Conservation (phyloP, 2,888 invertebrate species). For the Oscheius myriophilus region DNA sequence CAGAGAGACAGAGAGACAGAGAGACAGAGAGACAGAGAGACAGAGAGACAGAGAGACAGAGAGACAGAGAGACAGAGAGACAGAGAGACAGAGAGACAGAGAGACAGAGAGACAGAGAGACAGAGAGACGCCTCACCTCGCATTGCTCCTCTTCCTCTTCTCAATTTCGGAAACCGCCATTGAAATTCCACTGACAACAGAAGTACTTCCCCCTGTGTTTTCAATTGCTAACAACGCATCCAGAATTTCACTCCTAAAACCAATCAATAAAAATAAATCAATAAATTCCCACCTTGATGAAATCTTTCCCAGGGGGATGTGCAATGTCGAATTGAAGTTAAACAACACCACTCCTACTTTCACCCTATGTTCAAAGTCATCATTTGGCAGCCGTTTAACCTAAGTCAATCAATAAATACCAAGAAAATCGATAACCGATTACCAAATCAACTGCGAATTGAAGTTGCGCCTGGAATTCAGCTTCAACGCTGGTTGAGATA, state of each 20-base stretch:
- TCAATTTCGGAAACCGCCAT: slow-evolving; percentile 53
- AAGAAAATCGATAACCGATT: not conserved
- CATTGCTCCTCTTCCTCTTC: slow-evolving; percentile 38
- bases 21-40: too few relatives aligned
- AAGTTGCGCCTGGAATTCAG: slow-evolving; percentile 56
- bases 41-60: not conserved
- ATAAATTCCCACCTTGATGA: slow-evolving; percentile 1
- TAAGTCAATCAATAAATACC: slow-evolving; percentile 15
- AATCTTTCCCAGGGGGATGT: slow-evolving; percentile 11
- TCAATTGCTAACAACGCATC: slow-evolving; percentile 44
- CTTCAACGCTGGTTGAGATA: slow-evolving; percentile 59
- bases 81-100: not conserved
- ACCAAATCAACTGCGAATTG: slow-evolving; percentile 60
- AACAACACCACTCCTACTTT: slow-evolving; percentile 57
- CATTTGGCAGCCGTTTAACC: slow-evolving; percentile 53
- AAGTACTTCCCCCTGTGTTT: slow-evolving; percentile 51
- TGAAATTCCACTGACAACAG: slow-evolving; percentile 53
- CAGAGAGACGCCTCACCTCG: slow-evolving; percentile 32
- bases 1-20: too few relatives aligned
- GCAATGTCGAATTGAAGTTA: slow-evolving; percentile 39
- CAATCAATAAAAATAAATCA: not conserved
- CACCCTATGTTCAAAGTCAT: slow-evolving; percentile 47
- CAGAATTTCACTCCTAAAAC: slow-evolving; percentile 34
- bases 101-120: too few relatives aligned
- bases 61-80: not conserved